Evolutionary conservation across 2,888 invertebrate genomes (phyloP).

Genomic region (Eupeodes luniger): DNA sequence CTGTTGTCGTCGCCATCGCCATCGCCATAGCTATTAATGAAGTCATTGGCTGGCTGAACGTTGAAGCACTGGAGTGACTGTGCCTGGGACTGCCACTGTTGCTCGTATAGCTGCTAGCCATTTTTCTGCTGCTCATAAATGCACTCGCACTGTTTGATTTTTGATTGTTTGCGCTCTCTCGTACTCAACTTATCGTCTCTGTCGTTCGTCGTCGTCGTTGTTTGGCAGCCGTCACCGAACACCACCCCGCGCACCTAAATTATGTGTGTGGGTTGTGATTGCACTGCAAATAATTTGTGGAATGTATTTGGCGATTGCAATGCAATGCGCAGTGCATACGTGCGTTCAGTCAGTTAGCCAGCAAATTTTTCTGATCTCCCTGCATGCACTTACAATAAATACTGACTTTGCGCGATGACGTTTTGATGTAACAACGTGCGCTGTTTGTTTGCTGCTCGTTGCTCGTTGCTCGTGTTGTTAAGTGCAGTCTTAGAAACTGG

Average conservation of each 20-base stretch:
- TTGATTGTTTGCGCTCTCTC: constrained; percentile 24
- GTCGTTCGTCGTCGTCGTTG: too few species aligned
- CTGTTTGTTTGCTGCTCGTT: not conserved
- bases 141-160: constrained; percentile 27
- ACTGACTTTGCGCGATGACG: constrained; percentile 44
- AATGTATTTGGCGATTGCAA: constrained; percentile 61
- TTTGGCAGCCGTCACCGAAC: not conserved
- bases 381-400: constrained; percentile 52
- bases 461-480: too few species aligned
- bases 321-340: constrained; percentile 57
- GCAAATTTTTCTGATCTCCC: constrained; percentile 40
- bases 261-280: constrained; percentile 47
- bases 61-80: constrained; percentile 7
- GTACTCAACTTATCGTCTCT: too few species aligned
- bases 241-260: not conserved
- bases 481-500: constrained; percentile 29
- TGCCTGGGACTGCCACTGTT: not conserved
- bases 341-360: constrained; percentile 45
- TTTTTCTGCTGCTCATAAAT: not conserved
- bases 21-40: not conserved
- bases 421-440: constrained; percentile 47
- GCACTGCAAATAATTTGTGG: constrained; percentile 66
- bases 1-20: constrained; percentile 23
- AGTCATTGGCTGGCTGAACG: constrained; percentile 14
- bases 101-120: not conserved